Evolutionary conservation across 2,113 vertebrate genomes (phyloP), one percentile per base, ranked within the genome.

Genomic region (Ursus arctos): DNA sequence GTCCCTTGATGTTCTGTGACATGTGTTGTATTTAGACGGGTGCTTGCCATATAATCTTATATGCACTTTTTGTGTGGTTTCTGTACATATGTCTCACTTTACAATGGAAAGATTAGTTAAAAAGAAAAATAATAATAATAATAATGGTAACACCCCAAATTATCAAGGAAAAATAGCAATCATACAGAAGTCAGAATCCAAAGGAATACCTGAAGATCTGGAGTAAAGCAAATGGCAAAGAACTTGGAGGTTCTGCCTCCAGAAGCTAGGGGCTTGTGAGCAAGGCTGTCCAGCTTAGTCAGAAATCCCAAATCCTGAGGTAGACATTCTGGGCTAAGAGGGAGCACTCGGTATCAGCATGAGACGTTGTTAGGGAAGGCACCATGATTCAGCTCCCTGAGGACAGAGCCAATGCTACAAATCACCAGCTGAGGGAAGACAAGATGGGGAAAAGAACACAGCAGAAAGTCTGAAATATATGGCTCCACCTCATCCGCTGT

Each of bases 311-410:
- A 83, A 72, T 7, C 57, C 31, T 4, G 49, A 33, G 21, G 53
- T 22, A 55, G 33, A 19, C 51, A 1, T 69, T 12, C 61, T 3
- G 2, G 59, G 16, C 26, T 12, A 9, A 24, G 40, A 69, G 9
- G 59, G 14, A n/a, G 43, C 10, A 1, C 6, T 19, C 2, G 6
- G 55, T 2, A 13, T 24, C 13, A 2, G 21, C 61, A 15, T 7
- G 43, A 16, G 22, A 47, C 2, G 0, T 31, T 0, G 0, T 53
- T 15, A 28, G 74, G 13, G 24, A 61, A 61, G 24, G 51, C 31
- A 0, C 12, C 19, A 15, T 47, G 33, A 49, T 16, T 77, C 69
- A 57, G 22, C 8, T 33, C 65, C 49, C 19, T 31, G 26, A 51
- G 47, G 47, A 43, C n/a, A 15, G 26, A 47, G 10, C 12, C 31